phyloP scores from a whole-genome alignment of 2,113 vertebrate species.

The Blennius ocellaris region DNA sequence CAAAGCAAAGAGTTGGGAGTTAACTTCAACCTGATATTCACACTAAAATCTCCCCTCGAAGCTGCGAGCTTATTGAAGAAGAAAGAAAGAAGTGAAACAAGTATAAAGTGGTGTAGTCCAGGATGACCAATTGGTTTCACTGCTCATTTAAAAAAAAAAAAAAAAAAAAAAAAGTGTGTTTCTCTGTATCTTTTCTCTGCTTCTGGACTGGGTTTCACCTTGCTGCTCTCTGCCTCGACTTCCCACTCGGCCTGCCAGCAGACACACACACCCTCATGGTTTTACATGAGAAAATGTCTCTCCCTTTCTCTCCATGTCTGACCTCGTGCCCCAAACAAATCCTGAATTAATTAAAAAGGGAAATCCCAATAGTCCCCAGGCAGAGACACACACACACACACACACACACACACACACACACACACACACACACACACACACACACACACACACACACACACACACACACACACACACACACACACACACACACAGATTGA shows the following conservation, averaged over 20 bases:
- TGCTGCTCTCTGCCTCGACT: not conserved
- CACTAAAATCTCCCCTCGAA: too few relatives aligned
- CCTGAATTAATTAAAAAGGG: conserved; percentile 89
- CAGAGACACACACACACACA: conserved; percentile 22
- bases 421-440: conserved; percentile 19
- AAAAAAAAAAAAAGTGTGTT: not conserved
- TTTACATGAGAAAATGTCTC: conserved; percentile 82
- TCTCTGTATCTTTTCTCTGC: not conserved
- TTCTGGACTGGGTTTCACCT: not conserved
- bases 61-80: not conserved
- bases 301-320: conserved; percentile 77
- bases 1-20: too few relatives aligned
- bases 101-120: not conserved
- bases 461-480: conserved; percentile 7
- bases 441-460: conserved; percentile 25
- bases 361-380: conserved; percentile 78
- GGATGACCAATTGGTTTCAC: not conserved
- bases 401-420: conserved; percentile 25
- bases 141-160: too few relatives aligned
- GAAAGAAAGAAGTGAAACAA: not conserved
- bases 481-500: conserved; percentile 77
- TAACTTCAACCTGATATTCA: too few relatives aligned
- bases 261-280: conserved; percentile 32
- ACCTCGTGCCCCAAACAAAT: conserved; percentile 83
- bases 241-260: conserved; percentile 12